These are phyloP conservation scores for Notospermus geniculatus DNA, from an alignment of 1,140 invertebrate genomes.

Conservation along the genomic window DNA sequence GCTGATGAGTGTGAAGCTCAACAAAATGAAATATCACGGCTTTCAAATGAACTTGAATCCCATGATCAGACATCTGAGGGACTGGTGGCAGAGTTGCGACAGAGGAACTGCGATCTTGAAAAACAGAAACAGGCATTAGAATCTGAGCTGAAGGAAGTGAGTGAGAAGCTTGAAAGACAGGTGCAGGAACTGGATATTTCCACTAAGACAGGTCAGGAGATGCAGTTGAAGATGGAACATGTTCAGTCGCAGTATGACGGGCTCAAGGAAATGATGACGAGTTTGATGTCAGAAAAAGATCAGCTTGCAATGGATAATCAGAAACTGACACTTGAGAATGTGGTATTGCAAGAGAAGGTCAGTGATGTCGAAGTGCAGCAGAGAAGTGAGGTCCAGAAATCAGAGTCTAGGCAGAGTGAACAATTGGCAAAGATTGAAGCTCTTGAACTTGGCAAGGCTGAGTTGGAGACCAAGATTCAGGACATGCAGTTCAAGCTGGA, in stretches of 20 bases:
- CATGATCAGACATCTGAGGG: too few relatives aligned
- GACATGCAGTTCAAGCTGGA: conserved; percentile 17
- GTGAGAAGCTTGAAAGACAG: conserved; percentile 17
- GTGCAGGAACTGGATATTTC: conserved; percentile 26
- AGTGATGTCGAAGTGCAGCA: conserved; percentile 31
- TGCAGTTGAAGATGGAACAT: conserved; percentile 35
- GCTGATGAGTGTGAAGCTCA: too few relatives aligned
- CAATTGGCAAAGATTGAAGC: conserved; percentile 30
- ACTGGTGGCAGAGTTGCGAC: too few relatives aligned
- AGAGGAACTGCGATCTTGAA: too few relatives aligned
- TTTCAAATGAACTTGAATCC: too few relatives aligned
- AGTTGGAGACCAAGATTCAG: conserved; percentile 31
- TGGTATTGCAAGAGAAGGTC: conserved; percentile 31
- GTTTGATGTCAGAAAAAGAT: too few relatives aligned
- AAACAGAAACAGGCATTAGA: too few relatives aligned
- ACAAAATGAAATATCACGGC: too few relatives aligned
- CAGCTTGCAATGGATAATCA: conserved; percentile 23
- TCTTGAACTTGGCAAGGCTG: conserved; percentile 21
- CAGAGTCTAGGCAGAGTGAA: conserved; percentile 29
- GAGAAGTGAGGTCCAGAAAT: conserved; percentile 30
- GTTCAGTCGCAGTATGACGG: too few relatives aligned
- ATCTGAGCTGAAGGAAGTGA: too few relatives aligned
- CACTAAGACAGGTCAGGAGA: conserved; percentile 17
- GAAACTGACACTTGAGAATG: conserved; percentile 40
- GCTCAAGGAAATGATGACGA: too few relatives aligned